phyloP scores from a whole-genome alignment of 37 sponge, comb jelly and placozoan species.

The Tethya wilhelma region DNA sequence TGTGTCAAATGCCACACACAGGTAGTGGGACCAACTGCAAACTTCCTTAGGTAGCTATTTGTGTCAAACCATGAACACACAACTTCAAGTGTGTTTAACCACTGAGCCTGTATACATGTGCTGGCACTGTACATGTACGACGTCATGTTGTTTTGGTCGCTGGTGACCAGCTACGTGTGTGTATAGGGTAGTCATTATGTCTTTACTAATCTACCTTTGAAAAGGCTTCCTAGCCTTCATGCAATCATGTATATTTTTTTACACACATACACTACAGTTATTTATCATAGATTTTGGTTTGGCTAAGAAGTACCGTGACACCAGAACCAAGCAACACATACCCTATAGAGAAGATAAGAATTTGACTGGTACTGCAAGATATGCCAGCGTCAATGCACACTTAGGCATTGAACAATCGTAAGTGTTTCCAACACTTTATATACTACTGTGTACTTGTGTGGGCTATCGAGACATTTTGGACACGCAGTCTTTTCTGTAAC shows the following conservation, averaged over 20 bases:
- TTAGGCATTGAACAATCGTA: constrained; percentile 95
- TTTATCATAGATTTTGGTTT: constrained; percentile 98
- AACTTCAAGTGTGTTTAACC: too few relatives aligned
- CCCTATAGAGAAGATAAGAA: constrained; percentile 99
- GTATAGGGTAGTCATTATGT: too few relatives aligned
- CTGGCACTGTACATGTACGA: too few relatives aligned
- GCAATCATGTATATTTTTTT: not conserved
- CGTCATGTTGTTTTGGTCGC: too few relatives aligned
- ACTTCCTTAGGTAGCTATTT: too few relatives aligned
- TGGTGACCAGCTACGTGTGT: too few relatives aligned
- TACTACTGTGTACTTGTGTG: not conserved
- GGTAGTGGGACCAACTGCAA: too few relatives aligned
- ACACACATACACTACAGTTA: constrained; percentile 52
- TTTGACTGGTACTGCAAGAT: constrained; percentile 98
- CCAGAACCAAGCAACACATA: constrained; percentile 93
- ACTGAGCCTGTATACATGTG: too few relatives aligned
- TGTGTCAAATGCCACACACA: too few relatives aligned
- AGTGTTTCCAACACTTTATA: constrained; percentile 12
- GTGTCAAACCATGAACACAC: too few relatives aligned
- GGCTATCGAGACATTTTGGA: too few relatives aligned
- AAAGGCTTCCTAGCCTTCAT: not conserved
- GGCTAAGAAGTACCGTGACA: constrained; percentile 99
- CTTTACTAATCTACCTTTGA: not conserved
- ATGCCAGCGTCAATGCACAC: constrained; percentile 99
- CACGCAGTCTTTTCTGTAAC: too few relatives aligned